Evolutionary conservation across 2,797 vertebrate genomes (phyloP).

Genomic region (Gambelia wislizenii): DNA sequence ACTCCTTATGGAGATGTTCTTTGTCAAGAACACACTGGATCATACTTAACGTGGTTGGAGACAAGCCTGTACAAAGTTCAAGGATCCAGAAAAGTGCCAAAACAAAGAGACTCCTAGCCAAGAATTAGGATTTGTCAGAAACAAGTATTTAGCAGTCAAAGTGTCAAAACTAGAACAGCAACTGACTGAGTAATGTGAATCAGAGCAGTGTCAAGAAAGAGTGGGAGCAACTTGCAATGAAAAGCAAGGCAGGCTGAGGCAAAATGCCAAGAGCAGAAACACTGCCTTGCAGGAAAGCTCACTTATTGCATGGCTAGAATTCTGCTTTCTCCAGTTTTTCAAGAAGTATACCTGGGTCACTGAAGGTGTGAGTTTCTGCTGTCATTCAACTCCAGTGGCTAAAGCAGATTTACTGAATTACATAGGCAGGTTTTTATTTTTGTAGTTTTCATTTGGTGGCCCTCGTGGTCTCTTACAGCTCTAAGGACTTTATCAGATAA

Average conservation of each 20-base stretch:
- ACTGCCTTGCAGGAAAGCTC: background rate
- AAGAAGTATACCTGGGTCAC: background rate
- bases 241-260: background rate
- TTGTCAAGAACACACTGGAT: background rate
- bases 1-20: background rate
- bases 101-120: background rate
- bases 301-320: background rate
- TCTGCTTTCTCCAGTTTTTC: background rate
- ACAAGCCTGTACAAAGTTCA: background rate
- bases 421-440: background rate
- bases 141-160: background rate
- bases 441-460: background rate
- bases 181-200: background rate
- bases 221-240: background rate
- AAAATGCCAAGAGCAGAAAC: background rate
- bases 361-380: background rate
- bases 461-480: too few species aligned
- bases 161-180: background rate
- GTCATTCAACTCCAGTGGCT: background rate
- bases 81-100: background rate
- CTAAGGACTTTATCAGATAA: too few species aligned
- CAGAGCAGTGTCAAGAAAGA: background rate
- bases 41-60: background rate
- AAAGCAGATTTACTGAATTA: background rate
- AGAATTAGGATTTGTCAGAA: slow-evolving; percentile 4